Base-by-base conservation (phyloP, 1,140 invertebrate species). In the Nephila pilipes region DNA sequence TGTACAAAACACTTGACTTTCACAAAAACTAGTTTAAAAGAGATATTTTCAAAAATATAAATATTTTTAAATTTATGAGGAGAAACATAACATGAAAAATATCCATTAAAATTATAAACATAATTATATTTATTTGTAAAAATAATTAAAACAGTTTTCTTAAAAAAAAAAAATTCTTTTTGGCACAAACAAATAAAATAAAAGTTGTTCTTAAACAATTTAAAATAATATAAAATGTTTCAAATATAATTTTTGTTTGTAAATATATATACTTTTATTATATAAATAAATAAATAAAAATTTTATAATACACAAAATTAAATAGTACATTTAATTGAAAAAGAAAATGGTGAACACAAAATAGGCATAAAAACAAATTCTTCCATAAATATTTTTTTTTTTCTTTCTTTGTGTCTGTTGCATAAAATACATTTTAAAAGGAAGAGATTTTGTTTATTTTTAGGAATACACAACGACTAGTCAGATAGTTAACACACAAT, bases 301-400 rank as follows among this genome's bases (percentile, higher is more conserved):
- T 75, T 69, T 75, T 75, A 75, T 75, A 32, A 75, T 75, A 75
- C 69, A 75, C 4, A 75, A 75, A 75, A 75, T 18, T 32, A 75
- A 32, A 75, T 75, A 75, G 14, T 32, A 75, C 25, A 75, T 29
- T 20, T 65, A 65, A 10, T 46, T 46, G 22, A 60, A 60, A 60
- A 60, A 14, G 18, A 75, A 75, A 75, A 75, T 10, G 14, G 29
- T 75, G 65, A 75, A 75, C 69, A 75, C 69, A 75, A 75, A 75
- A 18, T 36, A 32, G 69, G 63, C 18, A 29, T 75, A 32, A 32
- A 46, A 46, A 60, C 58, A 60, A 65, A n/a, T 65, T 65, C 25
- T 65, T 65, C 63, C 63, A 65, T 65, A 65, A n/a, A 46, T 6
- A 20, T 22, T 20, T 57, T 69, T 75, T 60, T 22, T 20, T 57